Conservation (phyloP, 1,140 invertebrate genomes). For the Leptinotarsa texana region DNA sequence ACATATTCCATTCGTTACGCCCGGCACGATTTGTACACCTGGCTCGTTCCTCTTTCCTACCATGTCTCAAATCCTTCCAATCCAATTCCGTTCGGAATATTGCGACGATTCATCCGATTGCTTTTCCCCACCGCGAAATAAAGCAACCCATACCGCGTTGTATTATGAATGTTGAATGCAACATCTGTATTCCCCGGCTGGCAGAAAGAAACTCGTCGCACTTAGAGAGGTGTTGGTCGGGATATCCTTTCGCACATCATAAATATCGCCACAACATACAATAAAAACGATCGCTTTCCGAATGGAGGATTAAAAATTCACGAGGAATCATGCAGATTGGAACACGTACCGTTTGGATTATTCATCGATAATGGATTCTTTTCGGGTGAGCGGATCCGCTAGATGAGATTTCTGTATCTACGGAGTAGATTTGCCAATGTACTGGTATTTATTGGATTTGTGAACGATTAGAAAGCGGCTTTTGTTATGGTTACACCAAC, state of each 20-base stretch:
- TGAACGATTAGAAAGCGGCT: no score
- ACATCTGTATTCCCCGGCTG: conserved; percentile 42
- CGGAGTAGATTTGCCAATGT: no score
- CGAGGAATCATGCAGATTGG: conserved; percentile 17
- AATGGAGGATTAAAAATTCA: conserved; percentile 25
- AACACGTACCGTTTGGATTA: conserved; percentile 25
- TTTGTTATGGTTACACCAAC: no score
- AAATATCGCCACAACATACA: conserved; percentile 24
- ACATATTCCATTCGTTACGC: neutral
- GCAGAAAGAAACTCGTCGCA: conserved; percentile 34
- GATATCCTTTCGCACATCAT: conserved; percentile 32
- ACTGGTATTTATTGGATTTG: no score
- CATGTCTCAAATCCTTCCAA: conserved; percentile 47
- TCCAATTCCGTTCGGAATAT: conserved; percentile 51
- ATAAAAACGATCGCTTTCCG: conserved; percentile 26
- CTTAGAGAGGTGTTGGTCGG: conserved; percentile 34
- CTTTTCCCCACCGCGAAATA: conserved; percentile 44
- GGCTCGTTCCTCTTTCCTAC: conserved; percentile 43
- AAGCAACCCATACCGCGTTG: conserved; percentile 38
- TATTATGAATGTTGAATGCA: conserved; percentile 46
- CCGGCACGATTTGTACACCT: conserved; percentile 40
- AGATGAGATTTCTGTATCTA: no score
- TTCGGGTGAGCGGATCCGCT: neutral
- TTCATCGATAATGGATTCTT: conserved; percentile 25
- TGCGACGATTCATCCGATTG: conserved; percentile 51